Evolutionary conservation across 2,888 invertebrate genomes (phyloP).

Genomic region (Sipha maydis): DNA sequence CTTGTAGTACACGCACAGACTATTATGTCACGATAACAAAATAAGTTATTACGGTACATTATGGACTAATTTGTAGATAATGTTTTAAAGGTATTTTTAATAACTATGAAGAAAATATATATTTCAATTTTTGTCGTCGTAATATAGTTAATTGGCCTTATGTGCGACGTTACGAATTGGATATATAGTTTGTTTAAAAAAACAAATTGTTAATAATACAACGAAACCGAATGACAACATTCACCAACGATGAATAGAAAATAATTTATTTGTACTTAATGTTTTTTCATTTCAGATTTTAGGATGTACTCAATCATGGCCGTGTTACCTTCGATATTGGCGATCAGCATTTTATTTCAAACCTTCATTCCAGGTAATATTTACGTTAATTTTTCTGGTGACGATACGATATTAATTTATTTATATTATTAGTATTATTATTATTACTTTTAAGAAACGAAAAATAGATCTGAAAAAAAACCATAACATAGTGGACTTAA

Average conservation of each 20-base stretch:
- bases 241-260: background rate
- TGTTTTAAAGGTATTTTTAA: too few relatives aligned
- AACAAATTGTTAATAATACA: too few relatives aligned
- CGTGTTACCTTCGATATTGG: constrained; percentile 50
- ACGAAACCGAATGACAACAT: background rate
- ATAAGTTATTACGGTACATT: too few relatives aligned
- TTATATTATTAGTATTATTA: background rate
- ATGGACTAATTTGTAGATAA: too few relatives aligned
- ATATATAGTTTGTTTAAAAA: too few relatives aligned
- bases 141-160: too few relatives aligned
- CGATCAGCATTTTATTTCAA: constrained; percentile 34
- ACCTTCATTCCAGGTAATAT: constrained; percentile 47
- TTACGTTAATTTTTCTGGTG: background rate
- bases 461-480: background rate
- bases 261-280: too few relatives aligned
- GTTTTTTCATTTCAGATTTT: constrained; percentile 13
- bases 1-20: too few relatives aligned
- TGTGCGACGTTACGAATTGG: too few relatives aligned
- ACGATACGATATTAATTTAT: background rate
- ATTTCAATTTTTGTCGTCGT: too few relatives aligned
- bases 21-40: too few relatives aligned
- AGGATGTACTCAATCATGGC: constrained; percentile 6
- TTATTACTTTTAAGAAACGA: background rate
- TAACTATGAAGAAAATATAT: too few relatives aligned
- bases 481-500: background rate